Conservation (phyloP, 2,888 invertebrate species). For the Temnothorax ravouxi region DNA sequence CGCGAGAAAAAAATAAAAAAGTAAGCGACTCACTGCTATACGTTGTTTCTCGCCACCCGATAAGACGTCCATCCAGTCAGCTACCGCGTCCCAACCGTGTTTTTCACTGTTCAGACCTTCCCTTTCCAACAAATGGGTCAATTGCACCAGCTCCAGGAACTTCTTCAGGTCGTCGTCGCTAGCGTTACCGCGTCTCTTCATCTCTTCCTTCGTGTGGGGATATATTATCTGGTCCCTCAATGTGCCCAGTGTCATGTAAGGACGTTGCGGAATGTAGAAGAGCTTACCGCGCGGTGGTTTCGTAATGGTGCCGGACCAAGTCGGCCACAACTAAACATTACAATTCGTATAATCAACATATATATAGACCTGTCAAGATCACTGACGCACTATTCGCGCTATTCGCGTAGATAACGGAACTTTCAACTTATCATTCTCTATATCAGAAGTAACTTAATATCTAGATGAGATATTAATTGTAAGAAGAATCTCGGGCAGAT, state of each 20-base stretch:
- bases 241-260: conserved; percentile 99
- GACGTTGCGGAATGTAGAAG: conserved; percentile 98
- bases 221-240: conserved; percentile 98
- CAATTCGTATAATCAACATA: neutral
- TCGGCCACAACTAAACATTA: conserved; percentile 93
- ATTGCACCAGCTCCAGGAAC: conserved; percentile 93
- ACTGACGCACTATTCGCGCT: neutral
- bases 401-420: neutral
- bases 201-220: conserved; percentile 96
- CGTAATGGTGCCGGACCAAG: conserved; percentile 96
- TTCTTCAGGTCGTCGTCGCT: conserved; percentile 92
- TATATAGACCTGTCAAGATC: neutral
- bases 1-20: neutral
- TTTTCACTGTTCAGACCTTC: conserved; percentile 90
- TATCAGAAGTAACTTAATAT: neutral
- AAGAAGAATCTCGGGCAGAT: too few relatives aligned
- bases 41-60: conserved; percentile 99
- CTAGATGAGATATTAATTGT: neutral
- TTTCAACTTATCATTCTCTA: neutral
- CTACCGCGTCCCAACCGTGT: conserved; percentile 94
- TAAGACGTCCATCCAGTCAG: conserved; percentile 99
- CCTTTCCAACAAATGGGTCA: conserved; percentile 93
- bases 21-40: conserved; percentile 91
- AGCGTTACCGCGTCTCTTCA: conserved; percentile 91
- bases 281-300: conserved; percentile 98